phyloP scores from a whole-genome alignment of 2,888 invertebrate genomes.

The Aphodius granarius region DNA sequence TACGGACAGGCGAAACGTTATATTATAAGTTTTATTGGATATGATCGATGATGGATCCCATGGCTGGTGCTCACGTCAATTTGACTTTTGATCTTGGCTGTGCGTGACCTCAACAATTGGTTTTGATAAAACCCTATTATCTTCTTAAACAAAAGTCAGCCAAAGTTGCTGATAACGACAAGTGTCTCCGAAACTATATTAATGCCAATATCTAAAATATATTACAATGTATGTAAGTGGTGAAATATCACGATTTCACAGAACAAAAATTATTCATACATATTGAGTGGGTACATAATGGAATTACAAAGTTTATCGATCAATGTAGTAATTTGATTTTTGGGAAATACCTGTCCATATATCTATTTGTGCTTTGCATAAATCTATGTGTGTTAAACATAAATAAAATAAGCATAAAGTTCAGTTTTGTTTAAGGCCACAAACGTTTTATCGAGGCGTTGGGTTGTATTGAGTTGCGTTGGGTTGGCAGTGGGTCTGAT shows the following conservation, averaged over 20 bases:
- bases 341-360: no score
- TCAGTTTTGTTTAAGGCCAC: no score
- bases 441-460: no score
- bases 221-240: background rate
- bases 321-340: no score
- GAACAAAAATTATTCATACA: no score
- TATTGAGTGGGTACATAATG: no score
- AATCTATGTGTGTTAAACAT: no score
- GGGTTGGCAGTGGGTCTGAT: no score
- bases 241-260: background rate
- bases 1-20: background rate
- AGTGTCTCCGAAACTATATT: background rate
- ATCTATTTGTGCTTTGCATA: no score
- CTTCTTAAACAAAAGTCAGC: background rate
- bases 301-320: no score
- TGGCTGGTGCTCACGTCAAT: background rate
- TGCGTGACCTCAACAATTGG: background rate
- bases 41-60: background rate
- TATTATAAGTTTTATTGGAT: background rate
- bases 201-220: background rate
- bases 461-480: no score
- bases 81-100: background rate
- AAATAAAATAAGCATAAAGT: no score
- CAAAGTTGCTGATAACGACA: background rate
- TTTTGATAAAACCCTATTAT: background rate